Evolutionary conservation across 2,797 vertebrate species (phyloP).

Genomic region (Fratercula arctica): DNA sequence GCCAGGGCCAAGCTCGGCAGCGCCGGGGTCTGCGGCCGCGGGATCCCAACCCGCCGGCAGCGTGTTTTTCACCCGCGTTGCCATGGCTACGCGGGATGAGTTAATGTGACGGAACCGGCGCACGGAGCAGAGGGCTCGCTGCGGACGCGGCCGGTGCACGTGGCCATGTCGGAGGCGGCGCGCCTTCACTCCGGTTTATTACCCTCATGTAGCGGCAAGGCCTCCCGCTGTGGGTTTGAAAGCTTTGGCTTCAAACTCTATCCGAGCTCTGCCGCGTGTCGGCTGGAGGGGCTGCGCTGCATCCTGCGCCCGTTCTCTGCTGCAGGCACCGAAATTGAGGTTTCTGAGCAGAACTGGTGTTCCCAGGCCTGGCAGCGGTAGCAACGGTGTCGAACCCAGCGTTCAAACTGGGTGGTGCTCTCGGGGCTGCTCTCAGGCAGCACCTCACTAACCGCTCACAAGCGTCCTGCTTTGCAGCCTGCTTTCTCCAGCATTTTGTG

Average conservation of each 20-base stretch:
- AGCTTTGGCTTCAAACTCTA: constrained; percentile 52
- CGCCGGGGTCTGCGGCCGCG: not conserved
- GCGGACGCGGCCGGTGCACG: not conserved
- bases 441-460: not conserved
- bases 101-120: constrained; percentile 73
- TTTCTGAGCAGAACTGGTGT: not conserved
- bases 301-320: accelerated
- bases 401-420: too few relatives aligned
- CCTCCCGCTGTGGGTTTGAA: constrained; percentile 61
- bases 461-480: not conserved
- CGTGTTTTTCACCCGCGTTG: constrained; percentile 48
- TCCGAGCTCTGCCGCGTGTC: not conserved
- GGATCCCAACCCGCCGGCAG: not conserved
- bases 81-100: constrained; percentile 63
- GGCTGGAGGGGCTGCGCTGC: not conserved
- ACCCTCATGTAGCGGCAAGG: constrained; percentile 30
- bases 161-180: not conserved
- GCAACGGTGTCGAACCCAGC: too few relatives aligned
- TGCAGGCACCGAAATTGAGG: accelerated
- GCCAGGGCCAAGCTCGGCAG: not conserved
- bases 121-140: constrained; percentile 20
- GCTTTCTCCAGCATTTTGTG: not conserved
- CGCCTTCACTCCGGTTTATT: not conserved
- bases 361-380: not conserved
- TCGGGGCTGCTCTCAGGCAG: not conserved